Evolutionary conservation across 2,113 vertebrate species (phyloP).

Genomic region (Coptodon rendalli): DNA sequence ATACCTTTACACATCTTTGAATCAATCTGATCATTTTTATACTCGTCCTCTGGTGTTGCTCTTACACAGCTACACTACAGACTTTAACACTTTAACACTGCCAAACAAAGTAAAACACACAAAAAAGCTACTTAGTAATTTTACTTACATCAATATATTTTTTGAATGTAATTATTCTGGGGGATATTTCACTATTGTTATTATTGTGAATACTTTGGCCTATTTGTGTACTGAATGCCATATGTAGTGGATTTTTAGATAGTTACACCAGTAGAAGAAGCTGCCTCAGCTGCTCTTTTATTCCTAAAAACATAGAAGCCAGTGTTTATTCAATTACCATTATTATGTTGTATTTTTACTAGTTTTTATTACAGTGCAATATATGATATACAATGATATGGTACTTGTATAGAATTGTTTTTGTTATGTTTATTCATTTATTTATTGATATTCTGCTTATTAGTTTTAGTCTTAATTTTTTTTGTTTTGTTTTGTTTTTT

Average conservation of each 20-base stretch:
- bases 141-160: background rate
- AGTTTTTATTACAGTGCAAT: background rate
- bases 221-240: background rate
- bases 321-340: background rate
- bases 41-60: rapidly evolving
- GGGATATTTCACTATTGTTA: background rate
- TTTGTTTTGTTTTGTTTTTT: background rate
- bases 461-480: background rate
- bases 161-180: background rate
- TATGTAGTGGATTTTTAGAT: background rate
- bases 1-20: background rate
- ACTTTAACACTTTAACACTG: background rate
- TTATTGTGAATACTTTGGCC: background rate
- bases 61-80: background rate
- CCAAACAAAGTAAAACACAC: background rate
- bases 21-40: rapidly evolving
- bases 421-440: background rate
- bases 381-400: background rate
- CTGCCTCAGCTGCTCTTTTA: background rate
- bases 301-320: background rate
- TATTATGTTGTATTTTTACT: background rate
- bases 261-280: background rate
- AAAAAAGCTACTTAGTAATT: background rate
- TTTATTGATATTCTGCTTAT: background rate
- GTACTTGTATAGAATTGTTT: background rate